These are phyloP conservation scores for Orgyia antiqua DNA, from an alignment of 2,888 invertebrate genomes.

Conservation along the genomic window DNA sequence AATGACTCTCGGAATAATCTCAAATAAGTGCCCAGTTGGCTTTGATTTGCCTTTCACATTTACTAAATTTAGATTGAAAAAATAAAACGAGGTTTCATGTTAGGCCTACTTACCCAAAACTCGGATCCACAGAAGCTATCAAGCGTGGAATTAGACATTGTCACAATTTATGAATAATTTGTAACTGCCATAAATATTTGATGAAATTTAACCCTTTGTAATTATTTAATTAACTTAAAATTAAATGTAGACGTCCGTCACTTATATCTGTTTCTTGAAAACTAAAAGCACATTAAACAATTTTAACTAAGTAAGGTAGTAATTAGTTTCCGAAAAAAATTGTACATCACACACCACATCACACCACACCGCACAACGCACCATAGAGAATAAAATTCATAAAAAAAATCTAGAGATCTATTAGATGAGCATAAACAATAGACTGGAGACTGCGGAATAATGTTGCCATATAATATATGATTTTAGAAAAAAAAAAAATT, in stretches of 20 bases:
- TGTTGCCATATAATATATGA: slow-evolving; percentile 48
- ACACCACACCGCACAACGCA: slow-evolving; percentile 19
- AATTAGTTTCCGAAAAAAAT: slow-evolving; percentile 14
- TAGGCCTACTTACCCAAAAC: slow-evolving; percentile 92
- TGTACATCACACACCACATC: slow-evolving; percentile 25
- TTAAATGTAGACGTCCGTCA: slow-evolving; percentile 4
- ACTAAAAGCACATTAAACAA: no score
- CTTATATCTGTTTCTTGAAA: slow-evolving; percentile 10
- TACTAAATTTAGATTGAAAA: no score
- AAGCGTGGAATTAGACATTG: slow-evolving; percentile 79
- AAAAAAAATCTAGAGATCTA: no score
- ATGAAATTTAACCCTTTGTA: slow-evolving; percentile 16
- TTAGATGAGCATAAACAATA: background rate
- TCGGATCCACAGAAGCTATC: slow-evolving; percentile 86
- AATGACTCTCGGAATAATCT: no score
- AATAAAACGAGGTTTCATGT: no score
- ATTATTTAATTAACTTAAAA: slow-evolving; percentile 5
- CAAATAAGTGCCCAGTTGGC: no score
- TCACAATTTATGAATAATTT: slow-evolving; percentile 50
- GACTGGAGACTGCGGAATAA: background rate
- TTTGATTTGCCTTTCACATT: no score
- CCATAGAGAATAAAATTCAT: slow-evolving; percentile 17
- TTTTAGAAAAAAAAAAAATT: no score
- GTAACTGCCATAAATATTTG: slow-evolving; percentile 35
- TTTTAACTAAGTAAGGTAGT: slow-evolving; percentile 9